Conservation (phyloP, 2,113 vertebrate genomes). For the Garra rufa region DNA sequence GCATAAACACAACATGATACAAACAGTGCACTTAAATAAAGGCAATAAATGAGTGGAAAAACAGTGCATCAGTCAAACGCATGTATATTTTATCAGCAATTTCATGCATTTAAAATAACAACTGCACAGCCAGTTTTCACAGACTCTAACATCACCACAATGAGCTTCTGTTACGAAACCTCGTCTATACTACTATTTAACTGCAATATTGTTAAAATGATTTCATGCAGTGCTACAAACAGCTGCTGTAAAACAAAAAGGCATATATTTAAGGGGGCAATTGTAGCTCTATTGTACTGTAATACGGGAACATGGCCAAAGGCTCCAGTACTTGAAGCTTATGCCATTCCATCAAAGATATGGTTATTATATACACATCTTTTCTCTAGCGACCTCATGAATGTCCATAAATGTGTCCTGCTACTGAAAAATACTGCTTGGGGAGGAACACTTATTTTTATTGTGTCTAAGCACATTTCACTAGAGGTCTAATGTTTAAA, state of each 20-base stretch:
- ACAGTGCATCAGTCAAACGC: not conserved
- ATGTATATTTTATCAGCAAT: conserved; percentile 24
- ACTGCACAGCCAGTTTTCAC: not conserved
- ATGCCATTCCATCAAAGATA: not conserved
- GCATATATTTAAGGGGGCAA: not conserved
- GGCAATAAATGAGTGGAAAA: not conserved
- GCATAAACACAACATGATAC: conserved; percentile 11
- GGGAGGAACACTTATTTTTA: not conserved
- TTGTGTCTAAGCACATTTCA: not conserved
- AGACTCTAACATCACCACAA: not conserved
- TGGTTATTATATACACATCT: not conserved
- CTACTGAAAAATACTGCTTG: not conserved
- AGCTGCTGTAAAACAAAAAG: not conserved
- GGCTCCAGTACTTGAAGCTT: not conserved
- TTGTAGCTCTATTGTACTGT: not conserved
- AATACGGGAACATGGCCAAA: not conserved
- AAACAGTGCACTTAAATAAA: not conserved
- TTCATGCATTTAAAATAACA: not conserved
- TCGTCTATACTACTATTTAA: not conserved
- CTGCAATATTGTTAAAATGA: not conserved
- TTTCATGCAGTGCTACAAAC: not conserved
- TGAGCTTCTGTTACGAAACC: not conserved
- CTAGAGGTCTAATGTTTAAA: not conserved
- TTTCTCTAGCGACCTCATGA: not conserved
- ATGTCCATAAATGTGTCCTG: not conserved